phyloP scores from a whole-genome alignment of 2,888 invertebrate species.

The Hipparchia semele region DNA sequence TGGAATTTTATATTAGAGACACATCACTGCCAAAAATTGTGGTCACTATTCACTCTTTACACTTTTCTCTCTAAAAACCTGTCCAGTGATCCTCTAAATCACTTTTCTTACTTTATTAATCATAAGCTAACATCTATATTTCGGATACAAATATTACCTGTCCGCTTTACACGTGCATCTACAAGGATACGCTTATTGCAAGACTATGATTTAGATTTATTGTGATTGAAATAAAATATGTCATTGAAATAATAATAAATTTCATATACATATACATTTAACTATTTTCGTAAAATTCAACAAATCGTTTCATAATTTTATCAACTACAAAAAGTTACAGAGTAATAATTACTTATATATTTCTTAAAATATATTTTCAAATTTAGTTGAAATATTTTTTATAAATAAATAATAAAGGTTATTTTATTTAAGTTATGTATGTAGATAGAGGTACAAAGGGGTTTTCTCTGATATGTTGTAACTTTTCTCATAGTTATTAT shows the following conservation, averaged over 20 bases:
- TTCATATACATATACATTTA: background rate
- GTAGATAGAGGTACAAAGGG: background rate
- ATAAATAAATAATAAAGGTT: background rate
- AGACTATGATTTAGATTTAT: constrained; percentile 19
- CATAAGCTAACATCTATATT: constrained; percentile 16
- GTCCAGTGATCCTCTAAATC: constrained; percentile 35
- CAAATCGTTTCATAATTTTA: background rate
- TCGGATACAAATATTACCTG: background rate
- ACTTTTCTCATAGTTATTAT: background rate
- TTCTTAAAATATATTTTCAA: background rate
- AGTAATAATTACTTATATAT: background rate
- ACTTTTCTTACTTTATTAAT: constrained; percentile 17
- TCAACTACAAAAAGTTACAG: background rate
- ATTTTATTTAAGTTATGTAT: background rate
- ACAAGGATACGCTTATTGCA: constrained; percentile 26
- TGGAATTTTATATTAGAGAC: constrained; percentile 35
- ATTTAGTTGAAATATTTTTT: background rate
- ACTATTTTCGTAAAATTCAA: background rate
- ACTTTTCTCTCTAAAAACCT: constrained; percentile 36
- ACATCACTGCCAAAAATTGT: constrained; percentile 46
- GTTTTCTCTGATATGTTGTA: background rate
- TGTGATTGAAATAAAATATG: constrained; percentile 9
- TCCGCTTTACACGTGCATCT: constrained; percentile 23
- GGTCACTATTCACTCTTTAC: constrained; percentile 41
- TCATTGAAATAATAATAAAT: background rate